Evolutionary conservation across 2,888 invertebrate species (phyloP).

Genomic region (Erebia aethiops): DNA sequence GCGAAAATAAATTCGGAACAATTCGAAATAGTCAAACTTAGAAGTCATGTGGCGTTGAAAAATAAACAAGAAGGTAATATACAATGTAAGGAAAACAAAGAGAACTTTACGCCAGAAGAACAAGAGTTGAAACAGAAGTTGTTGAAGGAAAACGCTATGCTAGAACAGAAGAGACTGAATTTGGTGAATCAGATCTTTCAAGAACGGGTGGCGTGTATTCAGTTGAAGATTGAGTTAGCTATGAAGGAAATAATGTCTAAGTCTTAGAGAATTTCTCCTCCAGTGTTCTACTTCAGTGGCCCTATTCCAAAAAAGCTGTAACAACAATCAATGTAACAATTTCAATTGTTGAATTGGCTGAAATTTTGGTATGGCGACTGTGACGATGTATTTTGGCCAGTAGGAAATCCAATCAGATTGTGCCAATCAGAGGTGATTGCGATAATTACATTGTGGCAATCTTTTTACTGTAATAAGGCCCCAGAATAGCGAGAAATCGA

Average conservation of each 20-base stretch:
- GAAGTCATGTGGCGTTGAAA: conserved; percentile 79
- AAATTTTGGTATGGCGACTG: too few species aligned
- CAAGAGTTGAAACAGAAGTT: conserved; percentile 69
- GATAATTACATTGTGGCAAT: too few species aligned
- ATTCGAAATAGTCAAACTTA: conserved; percentile 86
- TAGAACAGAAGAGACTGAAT: conserved; percentile 87
- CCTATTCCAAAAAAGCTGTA: too few species aligned
- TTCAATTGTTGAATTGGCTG: too few species aligned
- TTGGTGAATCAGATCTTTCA: conserved; percentile 88
- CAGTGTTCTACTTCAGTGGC: not conserved
- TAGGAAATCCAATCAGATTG: too few species aligned
- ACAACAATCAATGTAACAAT: too few species aligned
- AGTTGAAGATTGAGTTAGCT: conserved; percentile 87
- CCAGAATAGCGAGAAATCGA: too few species aligned
- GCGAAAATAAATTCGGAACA: conserved; percentile 88
- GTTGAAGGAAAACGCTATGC: conserved; percentile 85
- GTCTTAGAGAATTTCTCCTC: conserved; percentile 49
- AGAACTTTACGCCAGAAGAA: conserved; percentile 65
- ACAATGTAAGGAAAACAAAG: conserved; percentile 59
- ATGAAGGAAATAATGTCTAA: conserved; percentile 82
- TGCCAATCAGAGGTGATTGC: too few species aligned
- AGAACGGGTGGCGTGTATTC: conserved; percentile 87
- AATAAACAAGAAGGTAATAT: conserved; percentile 69
- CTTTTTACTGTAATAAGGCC: too few species aligned
- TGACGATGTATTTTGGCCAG: too few species aligned